Base-by-base conservation (phyloP, 2,113 vertebrate species). In the Chascanopsetta lugubris region DNA sequence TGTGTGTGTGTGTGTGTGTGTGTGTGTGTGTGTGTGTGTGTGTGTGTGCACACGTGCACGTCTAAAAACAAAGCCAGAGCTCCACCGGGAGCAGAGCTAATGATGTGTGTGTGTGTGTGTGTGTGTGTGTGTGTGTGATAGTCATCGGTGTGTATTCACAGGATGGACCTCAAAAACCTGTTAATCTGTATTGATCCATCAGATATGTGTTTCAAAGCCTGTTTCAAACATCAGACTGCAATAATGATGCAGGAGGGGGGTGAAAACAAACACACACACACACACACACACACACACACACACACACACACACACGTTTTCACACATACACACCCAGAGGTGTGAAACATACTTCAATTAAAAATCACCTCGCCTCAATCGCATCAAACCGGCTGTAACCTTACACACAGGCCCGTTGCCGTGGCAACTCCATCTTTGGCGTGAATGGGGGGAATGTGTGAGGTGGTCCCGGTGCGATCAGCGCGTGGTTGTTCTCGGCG, bases 131-230 rank as follows among this genome's bases (percentile, higher is more conserved):
- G 45, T 59, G 57, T 72, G 26, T 75, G 84, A 85, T 85, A 78
- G 75, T 61, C 61, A 82, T 82, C 83, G 45, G 60, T 61, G 73
- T 77, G 75, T 77, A 69, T 79, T 74, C 56, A 73, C 75, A 62
- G 75, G 72, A 29, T 11, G 60, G 81, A 59, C 60, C 65, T 74
- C 71, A 40, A 65, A 60, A 50, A 24, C 72, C 49, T 72, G 62
- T 80, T 86, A 83, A 88, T 87, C 83, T 67, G n/a, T 75, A 80
- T 80, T 17, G 61, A 84, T 79, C 80, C 76, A 21, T 3, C 65
- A 87, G 77, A 81, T 85, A 77, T 51, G 70, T 26, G 69, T 81
- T 80, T 84, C 84, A 85, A 79, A 78, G 76, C 40, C 25, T 5
- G 29, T 69, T 72, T 81, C 53, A 84, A 77, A 68, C 61, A 57